Evolutionary conservation across 2,797 vertebrate species (phyloP), one percentile per base, ranked within the genome.

Genomic region (Pipistrellus kuhlii): DNA sequence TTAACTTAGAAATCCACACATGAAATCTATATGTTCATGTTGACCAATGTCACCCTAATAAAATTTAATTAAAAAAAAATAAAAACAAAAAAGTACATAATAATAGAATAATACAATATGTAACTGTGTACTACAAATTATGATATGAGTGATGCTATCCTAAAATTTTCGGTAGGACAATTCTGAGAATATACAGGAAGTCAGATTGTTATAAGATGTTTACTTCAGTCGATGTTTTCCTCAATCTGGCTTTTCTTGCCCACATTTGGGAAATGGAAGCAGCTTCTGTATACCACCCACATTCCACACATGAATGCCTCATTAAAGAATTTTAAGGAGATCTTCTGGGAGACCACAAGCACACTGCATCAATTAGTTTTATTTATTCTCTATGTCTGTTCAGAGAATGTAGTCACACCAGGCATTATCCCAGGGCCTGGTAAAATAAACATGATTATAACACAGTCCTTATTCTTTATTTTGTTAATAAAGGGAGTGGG

Each of bases 291-390:
- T 2, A 30, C 51, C 18, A 57, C 41, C 62, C 18, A 25, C 21
- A 53, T 90, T 88, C 57, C 17, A 18, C 27, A 59, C 44, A 48
- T 86, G 38, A 93, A 85, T 53, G 51, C 32, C 86, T 95, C 57
- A 59, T 25, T 83, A 46, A 85, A 92, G 44, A 91, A 83, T 94
- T 90, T 88, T 95, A 88, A 96, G 66, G 78, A 85, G 55, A 32
- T 41, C 94, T 95, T 93, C 69, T 4, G 64, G 75, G 89, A 97
- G 4, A 59, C 51, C 32, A 73, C 30, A 75, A 71, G 23, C 35
- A 62, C 21, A 76, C 15, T 27, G 25, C 12, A 64, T 23, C 32
- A 25, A 76, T 87, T 78, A 3, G 57, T 64, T 94, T 85, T 66
- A 81, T 86, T 83, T 88, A 75, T 68, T 91, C 44, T 64, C 46